Base-by-base conservation (phyloP, 2,113 vertebrate species). In the Emydura subglobosa region DNA sequence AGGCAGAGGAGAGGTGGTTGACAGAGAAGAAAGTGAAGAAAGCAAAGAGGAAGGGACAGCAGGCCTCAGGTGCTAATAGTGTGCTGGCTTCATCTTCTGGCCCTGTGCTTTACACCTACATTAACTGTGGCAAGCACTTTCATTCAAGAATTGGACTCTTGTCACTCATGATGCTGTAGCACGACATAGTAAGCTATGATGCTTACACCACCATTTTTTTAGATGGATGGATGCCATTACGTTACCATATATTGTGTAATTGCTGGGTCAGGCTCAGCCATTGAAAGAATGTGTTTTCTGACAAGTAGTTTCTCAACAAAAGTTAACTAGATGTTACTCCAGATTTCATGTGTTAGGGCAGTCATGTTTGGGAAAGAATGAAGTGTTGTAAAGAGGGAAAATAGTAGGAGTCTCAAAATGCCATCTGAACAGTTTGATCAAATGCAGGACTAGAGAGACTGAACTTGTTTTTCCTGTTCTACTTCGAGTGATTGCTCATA, bases 181-280 rank as follows among this genome's bases (percentile, higher is more conserved):
- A n/a, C 16, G 7, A 65, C 16, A n/a, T 27, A 59, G 9, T 59
- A 59, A 59, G 57, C 29, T 59, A 13, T 65, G 14, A 7, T 65
- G 57, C 61, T 65, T 65, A 65, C 31, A 34, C 13, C 13, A 61
- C 59, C 59, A 34, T 34, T 61, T 31, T 34, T 61, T 13, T 6
- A 61, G 29, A 31, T 61, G 59, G 29, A 61, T 31, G 29, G 24
- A 14, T 61, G 59, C 59, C 59, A 61, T 61, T 61, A 61, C 14
- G 29, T 61, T 94, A 96, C 96, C 80, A 11, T 95, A 82, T 89
- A 82, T 80, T 91, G n/a, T 83, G 90, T 76, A 92, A 91, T 95
- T 96, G 53, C 85, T 94, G 94, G 97, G 95, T 96, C 91, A 95
- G 82, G 85, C 80, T 96, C 93, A 78, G 90, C 96, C 97, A 93